Percentiles rank a stretch among this genome's conserved stretches.
Evolutionary conservation across 1,140 invertebrate genomes (phyloP).

Genomic region (Mylabris phalerata): DNA sequence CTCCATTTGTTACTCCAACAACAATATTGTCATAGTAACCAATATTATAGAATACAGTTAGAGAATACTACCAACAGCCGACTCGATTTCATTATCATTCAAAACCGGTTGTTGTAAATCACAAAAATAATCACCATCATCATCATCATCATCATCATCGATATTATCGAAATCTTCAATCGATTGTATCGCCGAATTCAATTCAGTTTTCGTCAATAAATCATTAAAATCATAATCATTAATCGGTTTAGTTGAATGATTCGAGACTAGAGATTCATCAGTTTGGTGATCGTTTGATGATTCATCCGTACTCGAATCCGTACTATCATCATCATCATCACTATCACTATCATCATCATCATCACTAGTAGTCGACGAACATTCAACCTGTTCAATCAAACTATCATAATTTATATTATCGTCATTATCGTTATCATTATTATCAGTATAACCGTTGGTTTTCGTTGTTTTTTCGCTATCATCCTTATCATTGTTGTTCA

Average conservation of each 20-base stretch:
- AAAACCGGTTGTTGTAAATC: slow-evolving; percentile 28
- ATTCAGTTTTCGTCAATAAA: slow-evolving; percentile 24
- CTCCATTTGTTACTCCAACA: too few relatives aligned
- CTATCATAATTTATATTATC: slow-evolving; percentile 36
- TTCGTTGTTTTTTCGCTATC: neutral
- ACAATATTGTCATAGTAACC: too few relatives aligned
- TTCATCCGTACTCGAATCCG: slow-evolving; percentile 1
- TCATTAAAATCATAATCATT: neutral
- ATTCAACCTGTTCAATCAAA: slow-evolving; percentile 39
- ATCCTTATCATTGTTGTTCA: slow-evolving; percentile 14
- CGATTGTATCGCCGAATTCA: slow-evolving; percentile 35
- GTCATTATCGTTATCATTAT: slow-evolving; percentile 32
- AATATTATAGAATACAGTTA: slow-evolving; percentile 9
- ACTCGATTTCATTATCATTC: slow-evolving; percentile 37
- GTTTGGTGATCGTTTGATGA: slow-evolving; percentile 17
- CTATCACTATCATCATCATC: slow-evolving; percentile 20
- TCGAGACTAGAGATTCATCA: neutral
- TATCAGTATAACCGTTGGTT: neutral
- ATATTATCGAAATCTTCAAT: slow-evolving; percentile 28
- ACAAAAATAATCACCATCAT: slow-evolving; percentile 26
- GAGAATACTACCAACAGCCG: slow-evolving; percentile 39
- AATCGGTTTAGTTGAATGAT: too few relatives aligned
- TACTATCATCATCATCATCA: slow-evolving; percentile 16
- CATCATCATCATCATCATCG: slow-evolving; percentile 19
- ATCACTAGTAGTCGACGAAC: slow-evolving; percentile 24